Evolutionary conservation across 2,888 invertebrate genomes (phyloP).

Genomic region (Aleiodes leptofemur): DNA sequence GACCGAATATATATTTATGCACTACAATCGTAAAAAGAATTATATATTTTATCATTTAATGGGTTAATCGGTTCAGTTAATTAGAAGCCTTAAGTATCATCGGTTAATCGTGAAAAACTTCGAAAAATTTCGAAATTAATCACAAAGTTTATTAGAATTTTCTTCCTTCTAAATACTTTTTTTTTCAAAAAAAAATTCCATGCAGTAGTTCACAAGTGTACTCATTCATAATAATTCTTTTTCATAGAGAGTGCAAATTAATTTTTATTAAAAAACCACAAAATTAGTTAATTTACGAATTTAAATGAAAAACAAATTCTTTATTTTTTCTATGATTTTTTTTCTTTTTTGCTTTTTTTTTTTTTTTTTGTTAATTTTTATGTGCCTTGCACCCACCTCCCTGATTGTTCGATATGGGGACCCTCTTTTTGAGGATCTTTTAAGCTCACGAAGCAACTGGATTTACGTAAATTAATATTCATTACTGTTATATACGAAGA

Average conservation of each 20-base stretch:
- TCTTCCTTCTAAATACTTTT: neutral
- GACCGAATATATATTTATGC: slow-evolving; percentile 25
- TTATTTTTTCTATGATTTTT: neutral
- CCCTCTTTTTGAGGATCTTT: neutral
- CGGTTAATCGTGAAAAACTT: slow-evolving; percentile 4
- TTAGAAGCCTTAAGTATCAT: slow-evolving; percentile 4
- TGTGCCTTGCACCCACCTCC: slow-evolving; percentile 14
- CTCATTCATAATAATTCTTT: neutral
- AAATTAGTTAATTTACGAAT: neutral
- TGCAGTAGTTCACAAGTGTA: slow-evolving; percentile 10
- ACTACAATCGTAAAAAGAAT: slow-evolving; percentile 27
- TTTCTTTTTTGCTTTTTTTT: slow-evolving; percentile 6
- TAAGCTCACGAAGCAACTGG: neutral
- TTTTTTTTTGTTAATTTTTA: slow-evolving; percentile 9
- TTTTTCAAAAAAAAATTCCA: too few relatives aligned
- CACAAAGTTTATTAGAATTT: too few relatives aligned
- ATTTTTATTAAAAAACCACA: neutral
- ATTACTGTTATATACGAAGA: too few relatives aligned
- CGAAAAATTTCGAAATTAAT: too few relatives aligned
- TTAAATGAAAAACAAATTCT: too few relatives aligned
- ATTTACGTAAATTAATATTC: neutral
- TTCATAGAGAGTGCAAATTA: neutral
- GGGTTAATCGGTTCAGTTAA: slow-evolving; percentile 29
- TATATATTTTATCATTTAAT: slow-evolving; percentile 31
- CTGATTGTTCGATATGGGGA: slow-evolving; percentile 24